Conservation (phyloP, 2,113 vertebrate genomes). For the Verasper variegatus region DNA sequence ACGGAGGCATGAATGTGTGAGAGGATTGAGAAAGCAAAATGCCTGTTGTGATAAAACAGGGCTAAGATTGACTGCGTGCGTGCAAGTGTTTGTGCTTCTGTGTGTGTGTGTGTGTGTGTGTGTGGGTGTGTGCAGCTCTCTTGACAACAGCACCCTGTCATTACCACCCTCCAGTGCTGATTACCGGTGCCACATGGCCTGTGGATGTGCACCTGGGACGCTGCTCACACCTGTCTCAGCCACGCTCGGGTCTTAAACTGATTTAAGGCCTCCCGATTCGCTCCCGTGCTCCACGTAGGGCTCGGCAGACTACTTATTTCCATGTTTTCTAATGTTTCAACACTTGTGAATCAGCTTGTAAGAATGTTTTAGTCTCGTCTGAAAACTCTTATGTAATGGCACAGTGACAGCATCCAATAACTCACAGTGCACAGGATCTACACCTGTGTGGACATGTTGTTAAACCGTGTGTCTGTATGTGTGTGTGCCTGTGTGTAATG, state of each 20-base stretch:
- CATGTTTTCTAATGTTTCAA: slow-evolving; percentile 67
- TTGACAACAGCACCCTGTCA: slow-evolving; percentile 70
- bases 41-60: slow-evolving; percentile 25
- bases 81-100: slow-evolving; percentile 46
- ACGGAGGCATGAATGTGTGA: slow-evolving; percentile 11
- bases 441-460: slow-evolving; percentile 58
- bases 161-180: slow-evolving; percentile 64
- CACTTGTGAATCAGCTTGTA: slow-evolving; percentile 70
- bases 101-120: slow-evolving; percentile 29
- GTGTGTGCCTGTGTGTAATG: slow-evolving; percentile 33
- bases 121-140: slow-evolving; percentile 56
- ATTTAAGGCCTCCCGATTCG: slow-evolving; percentile 46
- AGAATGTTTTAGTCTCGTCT: slow-evolving; percentile 57
- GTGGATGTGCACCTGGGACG: slow-evolving; percentile 77
- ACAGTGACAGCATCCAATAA: slow-evolving; percentile 34
- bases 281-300: slow-evolving; percentile 5
- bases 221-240: slow-evolving; percentile 75
- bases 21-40: slow-evolving; percentile 17
- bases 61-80: slow-evolving; percentile 49
- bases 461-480: slow-evolving; percentile 7
- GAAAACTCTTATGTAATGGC: slow-evolving; percentile 64
- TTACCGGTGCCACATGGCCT: slow-evolving; percentile 73
- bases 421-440: slow-evolving; percentile 8
- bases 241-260: slow-evolving; percentile 43
- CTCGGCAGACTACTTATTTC: slow-evolving; percentile 57